Base-by-base conservation (phyloP, 2,888 invertebrate species). In the Mesochorus sp. region DNA sequence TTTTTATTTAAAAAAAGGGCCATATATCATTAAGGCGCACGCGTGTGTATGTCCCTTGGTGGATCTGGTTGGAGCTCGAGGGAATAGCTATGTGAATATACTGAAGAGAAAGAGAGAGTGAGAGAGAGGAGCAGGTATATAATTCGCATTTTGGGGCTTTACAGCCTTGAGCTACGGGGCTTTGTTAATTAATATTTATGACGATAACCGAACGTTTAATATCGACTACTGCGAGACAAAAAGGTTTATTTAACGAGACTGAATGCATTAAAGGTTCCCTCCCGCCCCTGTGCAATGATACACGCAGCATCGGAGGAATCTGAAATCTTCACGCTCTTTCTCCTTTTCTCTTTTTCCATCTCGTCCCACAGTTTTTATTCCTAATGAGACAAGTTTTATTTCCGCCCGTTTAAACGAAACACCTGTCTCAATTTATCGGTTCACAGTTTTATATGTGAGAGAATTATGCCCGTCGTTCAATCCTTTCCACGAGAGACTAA, bases 181-280 rank as follows among this genome's bases (percentile, higher is more conserved):
- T 78, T 75, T 80, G 74, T 74, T 78, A 80, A 80, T 80, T 80
- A 80, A 80, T 80, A 80, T 80, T 80, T 80, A 80, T 76, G 73
- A 73, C 75, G 72, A 78, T 78, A 80, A 73, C 59, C 75, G 61
- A 67, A 24, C 42, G 49, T 6, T 66, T 47, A 10, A 14, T 6
- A 68, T 26, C 21, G 24, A 8, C 24, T 49, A 12, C 44, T 44
- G 4, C 17, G 37, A 62, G 14, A 42, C 42, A n/a, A 4, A 47
- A 47, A 8, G 47, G 21, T 21, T 19, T 47, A 47, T 44, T 21
- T 19, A 47, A 6, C 47, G 21, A 19, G 10, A 19, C 2, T 47
- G 2, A 8, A n/a, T 47, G 21, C 21, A 21, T 1, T 2, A 21
- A 8, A 3, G 47, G 21, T 19, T 2, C 47, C 21, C 5, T 10